Percentiles rank a stretch among this genome's conserved stretches.
phyloP scores from a whole-genome alignment of 2,113 vertebrate genomes.

The Ophthalmolycus amberensis region DNA sequence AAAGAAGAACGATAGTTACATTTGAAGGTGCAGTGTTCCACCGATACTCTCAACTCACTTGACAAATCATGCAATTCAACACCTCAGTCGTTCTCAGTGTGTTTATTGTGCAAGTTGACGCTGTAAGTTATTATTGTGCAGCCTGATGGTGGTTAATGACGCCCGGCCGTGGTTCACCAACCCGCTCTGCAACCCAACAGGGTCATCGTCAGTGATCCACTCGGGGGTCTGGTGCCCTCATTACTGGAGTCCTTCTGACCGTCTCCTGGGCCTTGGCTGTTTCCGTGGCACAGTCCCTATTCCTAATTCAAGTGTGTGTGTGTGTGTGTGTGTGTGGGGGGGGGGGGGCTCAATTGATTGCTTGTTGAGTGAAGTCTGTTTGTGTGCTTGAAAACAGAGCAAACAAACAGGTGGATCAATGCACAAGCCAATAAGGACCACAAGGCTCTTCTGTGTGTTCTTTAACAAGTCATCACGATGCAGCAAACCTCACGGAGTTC shows the following conservation, averaged over 20 bases:
- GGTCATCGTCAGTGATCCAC: slow-evolving; percentile 30
- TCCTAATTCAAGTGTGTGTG: not conserved
- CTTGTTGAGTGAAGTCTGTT: slow-evolving; percentile 7
- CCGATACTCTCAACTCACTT: no score
- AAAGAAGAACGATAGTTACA: no score
- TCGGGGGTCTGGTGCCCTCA: slow-evolving; percentile 1
- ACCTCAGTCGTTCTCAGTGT: not conserved
- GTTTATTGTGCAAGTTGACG: not conserved
- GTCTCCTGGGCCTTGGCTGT: not conserved
- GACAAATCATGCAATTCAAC: no score
- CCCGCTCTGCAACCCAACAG: not conserved
- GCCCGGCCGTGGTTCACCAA: not conserved
- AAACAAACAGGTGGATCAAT: slow-evolving; percentile 50
- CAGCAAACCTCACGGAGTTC: not conserved
- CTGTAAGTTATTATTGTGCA: no score
- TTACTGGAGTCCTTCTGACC: not conserved
- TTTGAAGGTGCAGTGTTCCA: no score
- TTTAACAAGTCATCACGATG: not conserved
- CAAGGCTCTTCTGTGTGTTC: not conserved
- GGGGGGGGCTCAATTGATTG: slow-evolving; percentile 36
- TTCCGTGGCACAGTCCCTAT: slow-evolving; percentile 24
- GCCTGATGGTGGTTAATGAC: slow-evolving; percentile 40
- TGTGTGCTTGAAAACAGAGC: slow-evolving; percentile 26
- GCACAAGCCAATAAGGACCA: not conserved
- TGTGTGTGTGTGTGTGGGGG: no score